Conservation (phyloP, 1,140 invertebrate species). For the Aphaenogaster ashmeadi region DNA sequence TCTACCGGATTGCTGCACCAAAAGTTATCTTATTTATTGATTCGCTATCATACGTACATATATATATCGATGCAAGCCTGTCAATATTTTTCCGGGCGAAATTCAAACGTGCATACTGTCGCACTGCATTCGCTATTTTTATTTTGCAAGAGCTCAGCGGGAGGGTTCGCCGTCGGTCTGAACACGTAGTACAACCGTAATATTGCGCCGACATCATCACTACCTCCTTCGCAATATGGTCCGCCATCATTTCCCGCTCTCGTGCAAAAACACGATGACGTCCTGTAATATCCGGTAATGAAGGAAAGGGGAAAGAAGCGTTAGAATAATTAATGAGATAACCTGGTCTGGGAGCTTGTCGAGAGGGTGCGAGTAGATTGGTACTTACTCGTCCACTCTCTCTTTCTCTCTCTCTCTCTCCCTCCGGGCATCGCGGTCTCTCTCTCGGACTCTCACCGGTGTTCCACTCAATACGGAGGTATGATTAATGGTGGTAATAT, state of each 20-base stretch:
- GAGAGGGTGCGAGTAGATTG: constrained; percentile 10
- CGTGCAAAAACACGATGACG: constrained; percentile 47
- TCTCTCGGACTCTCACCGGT: constrained; percentile 39
- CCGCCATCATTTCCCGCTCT: constrained; percentile 15
- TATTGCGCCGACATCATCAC: constrained; percentile 39
- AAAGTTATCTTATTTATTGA: constrained; percentile 30
- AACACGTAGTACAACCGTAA: constrained; percentile 33
- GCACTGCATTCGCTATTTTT: background rate
- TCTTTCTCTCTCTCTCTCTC: background rate
- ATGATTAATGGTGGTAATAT: constrained; percentile 74
- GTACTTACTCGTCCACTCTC: background rate
- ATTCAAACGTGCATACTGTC: background rate
- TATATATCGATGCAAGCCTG: background rate
- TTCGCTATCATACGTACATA: background rate
- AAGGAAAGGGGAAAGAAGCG: constrained; percentile 35
- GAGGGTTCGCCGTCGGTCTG: background rate
- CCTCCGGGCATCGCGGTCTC: background rate
- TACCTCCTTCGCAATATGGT: background rate
- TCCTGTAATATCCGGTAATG: constrained; percentile 39
- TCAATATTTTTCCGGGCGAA: constrained; percentile 37
- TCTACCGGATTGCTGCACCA: constrained; percentile 7
- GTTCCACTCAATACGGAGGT: constrained; percentile 65
- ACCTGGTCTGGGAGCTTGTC: background rate
- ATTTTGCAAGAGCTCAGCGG: constrained; percentile 17
- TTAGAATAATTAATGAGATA: constrained; percentile 55